Evolutionary conservation across 1,140 invertebrate species (phyloP), one percentile per base, ranked within the genome.

Genomic region (Cydia pomonella): DNA sequence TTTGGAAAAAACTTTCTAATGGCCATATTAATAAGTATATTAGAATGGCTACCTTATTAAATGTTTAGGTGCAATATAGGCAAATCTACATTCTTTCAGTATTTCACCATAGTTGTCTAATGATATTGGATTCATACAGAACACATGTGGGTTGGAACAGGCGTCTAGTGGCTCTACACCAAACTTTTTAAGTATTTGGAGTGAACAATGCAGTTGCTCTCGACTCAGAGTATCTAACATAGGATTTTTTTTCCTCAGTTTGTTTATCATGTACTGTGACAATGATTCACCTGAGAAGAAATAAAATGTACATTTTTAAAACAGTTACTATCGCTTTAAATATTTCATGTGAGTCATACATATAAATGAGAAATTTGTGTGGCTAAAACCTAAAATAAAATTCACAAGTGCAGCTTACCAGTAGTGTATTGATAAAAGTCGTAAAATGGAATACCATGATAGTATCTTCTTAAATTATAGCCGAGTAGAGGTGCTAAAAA

Each of bases 61-160:
- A 53, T 93, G 84, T 74, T 85, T 82, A 16, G 94, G 88, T 12
- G 84, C 82, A n/a, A 94, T 85, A 69, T 88, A 81, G 12, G 89
- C 62, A 78, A 94, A 94, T 0, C 93, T 88, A 87, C 94, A 94
- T 85, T 95, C 94, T 73, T 83, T 85, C 3, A 95, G 81, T 50
- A 94, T 94, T 80, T 90, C 92, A 71, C 92, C 92, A 79, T 94
- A 93, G 83, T 94, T 94, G 16, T 93, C 90, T 75, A 94, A 84
- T 38, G 93, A 94, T 72, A 93, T 87, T 6, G 89, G 87, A 77
- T 94, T 93, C 83, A 93, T 93, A 59, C 90, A 91, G 50, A 95
- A 93, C 6, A 94, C 82, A 86, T 93, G 93, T n/a, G 93, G 93
- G 74, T 94, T 86, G 12, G 85, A 25, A 23, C 93, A 85, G 6